Evolutionary conservation across 2,113 vertebrate genomes (phyloP).

Genomic region (Pseudorhombus dupliciocellatus): DNA sequence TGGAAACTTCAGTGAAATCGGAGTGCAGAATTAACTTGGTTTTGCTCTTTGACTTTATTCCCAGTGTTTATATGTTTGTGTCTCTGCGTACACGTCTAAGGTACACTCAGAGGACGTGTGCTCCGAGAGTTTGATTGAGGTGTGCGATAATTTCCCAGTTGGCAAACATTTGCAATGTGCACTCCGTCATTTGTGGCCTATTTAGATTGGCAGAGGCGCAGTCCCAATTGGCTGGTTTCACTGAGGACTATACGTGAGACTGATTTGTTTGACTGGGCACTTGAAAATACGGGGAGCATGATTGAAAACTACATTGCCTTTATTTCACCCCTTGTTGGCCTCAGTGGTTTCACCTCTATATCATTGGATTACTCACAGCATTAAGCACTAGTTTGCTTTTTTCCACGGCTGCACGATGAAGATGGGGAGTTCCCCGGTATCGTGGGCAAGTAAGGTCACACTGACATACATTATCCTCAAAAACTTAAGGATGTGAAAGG

Average conservation of each 20-base stretch:
- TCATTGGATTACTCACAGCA: conserved; percentile 38
- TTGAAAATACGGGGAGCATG: conserved; percentile 53
- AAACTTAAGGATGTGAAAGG: conserved; percentile 23
- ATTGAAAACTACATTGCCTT: conserved; percentile 64
- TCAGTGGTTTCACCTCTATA: conserved; percentile 31
- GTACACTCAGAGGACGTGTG: conserved; percentile 35
- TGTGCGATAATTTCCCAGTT: conserved; percentile 63
- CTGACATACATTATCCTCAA: conserved; percentile 11
- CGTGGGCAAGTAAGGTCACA: conserved; percentile 27
- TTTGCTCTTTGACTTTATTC: conserved; percentile 26
- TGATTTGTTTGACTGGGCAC: conserved; percentile 75
- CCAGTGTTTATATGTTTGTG: conserved; percentile 44
- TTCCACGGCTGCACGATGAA: conserved; percentile 15
- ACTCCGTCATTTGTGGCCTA: conserved; percentile 67
- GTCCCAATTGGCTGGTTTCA: conserved; percentile 70
- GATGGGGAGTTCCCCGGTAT: conserved; percentile 7
- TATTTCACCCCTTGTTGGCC: conserved; percentile 58
- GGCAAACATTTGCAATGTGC: conserved; percentile 61
- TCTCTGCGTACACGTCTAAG: conserved; percentile 51
- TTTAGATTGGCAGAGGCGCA: conserved; percentile 71
- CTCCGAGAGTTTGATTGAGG: conserved; percentile 58
- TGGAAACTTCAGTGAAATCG: conserved; percentile 33
- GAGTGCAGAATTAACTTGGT: conserved; percentile 19
- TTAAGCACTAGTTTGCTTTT: conserved; percentile 28
- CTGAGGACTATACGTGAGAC: conserved; percentile 56